Evolutionary conservation across 2,888 invertebrate genomes (phyloP).

Genomic region (Mantis religiosa): DNA sequence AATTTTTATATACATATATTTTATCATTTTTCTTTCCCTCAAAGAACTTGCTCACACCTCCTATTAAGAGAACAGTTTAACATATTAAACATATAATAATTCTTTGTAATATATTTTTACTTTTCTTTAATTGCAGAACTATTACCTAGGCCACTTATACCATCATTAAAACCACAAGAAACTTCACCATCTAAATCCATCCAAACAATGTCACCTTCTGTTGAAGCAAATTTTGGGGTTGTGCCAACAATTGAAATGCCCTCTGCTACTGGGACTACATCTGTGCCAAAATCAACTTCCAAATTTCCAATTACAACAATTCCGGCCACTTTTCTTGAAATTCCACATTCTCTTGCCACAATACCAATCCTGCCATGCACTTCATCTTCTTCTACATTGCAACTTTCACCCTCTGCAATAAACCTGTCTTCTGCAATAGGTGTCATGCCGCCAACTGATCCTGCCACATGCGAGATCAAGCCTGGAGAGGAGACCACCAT

Average conservation of each 20-base stretch:
- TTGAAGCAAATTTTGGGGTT: conserved; percentile 20
- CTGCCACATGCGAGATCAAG: conserved; percentile 67
- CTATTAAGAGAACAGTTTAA: background rate
- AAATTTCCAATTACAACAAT: conserved; percentile 18
- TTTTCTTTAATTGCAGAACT: conserved; percentile 32
- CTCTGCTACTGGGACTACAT: background rate
- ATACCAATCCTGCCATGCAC: conserved; percentile 29
- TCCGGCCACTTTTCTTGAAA: conserved; percentile 21
- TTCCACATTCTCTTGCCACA: conserved; percentile 19
- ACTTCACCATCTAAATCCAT: conserved; percentile 33
- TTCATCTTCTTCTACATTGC: conserved; percentile 32
- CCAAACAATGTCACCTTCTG: conserved; percentile 27
- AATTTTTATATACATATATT: background rate
- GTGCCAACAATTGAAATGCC: conserved; percentile 8
- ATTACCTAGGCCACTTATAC: conserved; percentile 38
- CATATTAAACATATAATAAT: background rate
- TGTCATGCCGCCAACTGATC: conserved; percentile 60
- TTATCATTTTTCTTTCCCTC: background rate
- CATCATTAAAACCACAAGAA: conserved; percentile 34
- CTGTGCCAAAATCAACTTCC: conserved; percentile 1
- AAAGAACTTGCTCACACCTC: too few relatives aligned
- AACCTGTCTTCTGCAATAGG: conserved; percentile 30
- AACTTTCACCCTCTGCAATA: conserved; percentile 27
- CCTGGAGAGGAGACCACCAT: conserved; percentile 83
- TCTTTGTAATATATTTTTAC: background rate